Conservation (phyloP, 2,113 vertebrate species). For the cattle (Bos taurus) region DNA sequence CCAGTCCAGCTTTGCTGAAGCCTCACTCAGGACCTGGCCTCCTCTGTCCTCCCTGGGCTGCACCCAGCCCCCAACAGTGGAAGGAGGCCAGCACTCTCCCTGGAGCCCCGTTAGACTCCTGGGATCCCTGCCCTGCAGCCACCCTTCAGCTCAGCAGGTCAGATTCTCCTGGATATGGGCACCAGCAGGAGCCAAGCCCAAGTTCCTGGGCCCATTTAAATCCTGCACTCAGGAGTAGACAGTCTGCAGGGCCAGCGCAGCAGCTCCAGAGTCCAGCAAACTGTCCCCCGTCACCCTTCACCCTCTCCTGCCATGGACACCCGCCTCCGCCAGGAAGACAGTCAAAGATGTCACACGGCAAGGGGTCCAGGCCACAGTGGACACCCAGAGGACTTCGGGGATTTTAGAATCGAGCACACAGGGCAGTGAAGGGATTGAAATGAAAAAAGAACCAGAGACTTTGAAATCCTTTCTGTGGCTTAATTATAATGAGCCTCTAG, state of each 20-base stretch:
- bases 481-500: not conserved
- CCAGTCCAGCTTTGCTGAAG: not conserved
- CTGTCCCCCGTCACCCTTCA: fast-evolving
- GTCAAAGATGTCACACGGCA: fast-evolving
- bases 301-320: fast-evolving
- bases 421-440: not conserved
- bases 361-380: fast-evolving
- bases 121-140: fast-evolving
- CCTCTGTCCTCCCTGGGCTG: not conserved
- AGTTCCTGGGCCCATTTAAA: too few relatives aligned
- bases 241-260: not conserved
- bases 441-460: not conserved
- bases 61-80: not conserved
- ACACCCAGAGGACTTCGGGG: not conserved
- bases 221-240: fast-evolving
- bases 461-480: not conserved
- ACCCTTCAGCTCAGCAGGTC: too few relatives aligned
- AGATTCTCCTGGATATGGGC: not conserved
- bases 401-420: fast-evolving
- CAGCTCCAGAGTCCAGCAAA: not conserved
- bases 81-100: too few relatives aligned
- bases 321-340: not conserved
- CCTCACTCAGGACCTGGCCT: not conserved
- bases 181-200: too few relatives aligned
- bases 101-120: not conserved